Conservation (phyloP, 2,797 vertebrate genomes). For the Allobates femoralis region DNA sequence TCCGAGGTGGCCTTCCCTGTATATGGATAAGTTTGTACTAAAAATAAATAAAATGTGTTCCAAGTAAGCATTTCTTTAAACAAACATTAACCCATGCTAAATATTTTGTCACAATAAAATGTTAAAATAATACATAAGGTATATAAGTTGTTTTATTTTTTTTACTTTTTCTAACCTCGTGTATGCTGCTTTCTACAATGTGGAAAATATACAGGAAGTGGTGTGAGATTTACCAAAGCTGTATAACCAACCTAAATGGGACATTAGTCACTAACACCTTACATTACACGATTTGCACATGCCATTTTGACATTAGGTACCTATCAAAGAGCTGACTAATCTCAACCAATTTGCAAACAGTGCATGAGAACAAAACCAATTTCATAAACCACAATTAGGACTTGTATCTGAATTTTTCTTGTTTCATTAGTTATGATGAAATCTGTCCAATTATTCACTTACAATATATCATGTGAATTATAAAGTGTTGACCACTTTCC, state of each 20-base stretch:
- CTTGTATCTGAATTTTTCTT: background rate
- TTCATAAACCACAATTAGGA: background rate
- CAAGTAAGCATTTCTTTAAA: too few relatives aligned
- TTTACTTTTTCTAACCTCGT: background rate
- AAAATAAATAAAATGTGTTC: too few relatives aligned
- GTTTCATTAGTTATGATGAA: background rate
- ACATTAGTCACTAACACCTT: background rate
- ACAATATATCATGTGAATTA: background rate
- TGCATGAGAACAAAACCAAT: background rate
- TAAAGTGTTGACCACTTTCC: background rate
- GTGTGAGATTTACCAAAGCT: background rate
- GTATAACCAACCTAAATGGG: background rate
- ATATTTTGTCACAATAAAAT: too few relatives aligned
- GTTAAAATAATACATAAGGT: background rate
- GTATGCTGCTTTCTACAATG: background rate
- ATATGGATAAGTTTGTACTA: too few relatives aligned
- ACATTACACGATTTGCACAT: background rate
- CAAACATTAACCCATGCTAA: too few relatives aligned
- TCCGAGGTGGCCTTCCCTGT: too few relatives aligned
- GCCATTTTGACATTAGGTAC: background rate
- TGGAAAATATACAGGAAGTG: slow-evolving; percentile 14
- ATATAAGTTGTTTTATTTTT: background rate
- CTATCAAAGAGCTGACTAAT: background rate
- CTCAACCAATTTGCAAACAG: background rate
- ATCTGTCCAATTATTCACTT: background rate